phyloP scores from a whole-genome alignment of 2,113 vertebrate genomes.

The Epinephelus lanceolatus region DNA sequence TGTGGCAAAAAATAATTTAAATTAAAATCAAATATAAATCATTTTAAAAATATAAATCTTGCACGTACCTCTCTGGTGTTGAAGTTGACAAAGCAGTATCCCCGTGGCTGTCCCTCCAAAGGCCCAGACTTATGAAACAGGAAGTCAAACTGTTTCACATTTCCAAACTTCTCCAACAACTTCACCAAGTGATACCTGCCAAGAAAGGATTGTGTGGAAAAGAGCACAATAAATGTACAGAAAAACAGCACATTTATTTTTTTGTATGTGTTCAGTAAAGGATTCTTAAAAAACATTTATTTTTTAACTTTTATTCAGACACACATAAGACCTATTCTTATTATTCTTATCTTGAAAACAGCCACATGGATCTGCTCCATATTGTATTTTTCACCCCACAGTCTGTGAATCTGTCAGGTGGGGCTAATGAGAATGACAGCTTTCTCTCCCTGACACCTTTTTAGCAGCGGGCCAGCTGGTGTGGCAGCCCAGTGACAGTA shows the following conservation, averaged over 20 bases:
- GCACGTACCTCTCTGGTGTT: conserved; percentile 91
- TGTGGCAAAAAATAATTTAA: neutral
- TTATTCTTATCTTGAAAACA: no score
- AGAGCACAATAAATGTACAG: neutral
- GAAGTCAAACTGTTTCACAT: conserved; percentile 98
- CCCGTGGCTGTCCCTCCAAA: conserved; percentile 95
- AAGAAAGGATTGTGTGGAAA: neutral
- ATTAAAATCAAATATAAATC: neutral
- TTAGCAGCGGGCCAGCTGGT: conserved; percentile 77
- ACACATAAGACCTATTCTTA: no score
- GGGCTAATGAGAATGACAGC: conserved; percentile 82
- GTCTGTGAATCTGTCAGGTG: conserved; percentile 51
- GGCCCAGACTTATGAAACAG: conserved; percentile 98
- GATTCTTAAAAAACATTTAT: neutral
- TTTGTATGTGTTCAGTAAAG: neutral
- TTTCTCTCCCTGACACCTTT: conserved; percentile 82
- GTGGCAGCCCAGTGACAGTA: conserved; percentile 76
- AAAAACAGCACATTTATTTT: neutral
- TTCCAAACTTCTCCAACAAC: conserved; percentile 96
- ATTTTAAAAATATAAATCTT: neutral
- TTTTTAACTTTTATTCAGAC: neutral
- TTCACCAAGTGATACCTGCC: conserved; percentile 94
- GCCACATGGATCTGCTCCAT: neutral
- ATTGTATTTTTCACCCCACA: neutral
- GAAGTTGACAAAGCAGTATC: conserved; percentile 99